Evolutionary conservation across 2,888 invertebrate genomes (phyloP).

Genomic region (Erpobdella octoculata): DNA sequence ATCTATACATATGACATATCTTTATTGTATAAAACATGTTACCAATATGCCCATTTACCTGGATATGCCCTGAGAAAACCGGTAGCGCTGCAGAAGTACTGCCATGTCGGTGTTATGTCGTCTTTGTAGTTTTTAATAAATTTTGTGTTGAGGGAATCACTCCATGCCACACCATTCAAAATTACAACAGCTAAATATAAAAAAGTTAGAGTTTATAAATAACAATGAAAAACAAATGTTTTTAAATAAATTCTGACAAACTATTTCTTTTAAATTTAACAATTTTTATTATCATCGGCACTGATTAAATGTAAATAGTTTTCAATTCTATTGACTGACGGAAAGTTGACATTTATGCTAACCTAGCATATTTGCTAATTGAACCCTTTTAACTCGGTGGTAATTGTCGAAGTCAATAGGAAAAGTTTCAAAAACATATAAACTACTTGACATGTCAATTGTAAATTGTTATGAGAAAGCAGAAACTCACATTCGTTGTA

Average conservation of each 20-base stretch:
- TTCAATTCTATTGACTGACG: too few relatives aligned
- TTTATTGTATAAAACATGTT: background rate
- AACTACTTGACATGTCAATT: too few relatives aligned
- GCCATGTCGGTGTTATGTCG: slow-evolving; percentile 87
- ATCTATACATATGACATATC: too few relatives aligned
- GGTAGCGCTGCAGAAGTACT: slow-evolving; percentile 88
- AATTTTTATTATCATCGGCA: too few relatives aligned
- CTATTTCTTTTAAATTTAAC: too few relatives aligned
- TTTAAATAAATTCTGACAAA: background rate
- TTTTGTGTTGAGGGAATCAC: slow-evolving; percentile 71
- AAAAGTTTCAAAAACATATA: background rate
- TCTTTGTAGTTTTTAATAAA: slow-evolving; percentile 77
- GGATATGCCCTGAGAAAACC: slow-evolving; percentile 90
- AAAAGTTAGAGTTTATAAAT: background rate
- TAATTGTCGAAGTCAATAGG: background rate
- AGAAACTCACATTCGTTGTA: slow-evolving; percentile 63
- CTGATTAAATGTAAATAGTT: too few relatives aligned
- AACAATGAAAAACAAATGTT: too few relatives aligned
- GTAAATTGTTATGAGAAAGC: too few relatives aligned
- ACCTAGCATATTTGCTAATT: too few relatives aligned
- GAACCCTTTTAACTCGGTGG: background rate
- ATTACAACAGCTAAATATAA: slow-evolving; percentile 63
- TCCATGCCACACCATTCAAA: slow-evolving; percentile 84
- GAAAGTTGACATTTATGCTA: too few relatives aligned
- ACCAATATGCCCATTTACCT: too few relatives aligned